A percentile compares a stretch with the other conserved stretches of the same genome.
Conservation (phyloP, 2,113 vertebrate species). For the Narcine bancroftii region DNA sequence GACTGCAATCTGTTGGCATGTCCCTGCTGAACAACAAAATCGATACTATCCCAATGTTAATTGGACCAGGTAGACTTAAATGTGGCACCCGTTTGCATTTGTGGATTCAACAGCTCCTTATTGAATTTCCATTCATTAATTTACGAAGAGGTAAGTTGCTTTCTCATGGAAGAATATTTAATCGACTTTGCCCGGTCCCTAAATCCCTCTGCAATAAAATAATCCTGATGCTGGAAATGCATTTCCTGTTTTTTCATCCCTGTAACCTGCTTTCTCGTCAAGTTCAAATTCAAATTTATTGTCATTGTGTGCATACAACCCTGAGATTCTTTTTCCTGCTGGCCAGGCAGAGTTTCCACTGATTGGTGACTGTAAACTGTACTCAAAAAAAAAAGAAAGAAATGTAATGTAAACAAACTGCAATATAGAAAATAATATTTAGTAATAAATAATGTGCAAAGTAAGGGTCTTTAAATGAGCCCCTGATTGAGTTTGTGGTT, state of each 20-base stretch:
- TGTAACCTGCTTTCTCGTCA: not conserved
- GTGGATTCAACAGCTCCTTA: not conserved
- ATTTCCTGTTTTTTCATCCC: not conserved
- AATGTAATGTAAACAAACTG: no score
- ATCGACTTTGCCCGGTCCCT: not conserved
- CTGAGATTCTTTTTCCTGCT: no score
- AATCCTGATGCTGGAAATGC: not conserved
- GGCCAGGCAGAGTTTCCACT: no score
- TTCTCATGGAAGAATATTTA: not conserved
- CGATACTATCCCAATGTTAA: constrained; percentile 12
- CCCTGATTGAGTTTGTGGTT: no score
- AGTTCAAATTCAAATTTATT: no score
- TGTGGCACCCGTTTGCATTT: not conserved
- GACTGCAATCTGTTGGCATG: not conserved
- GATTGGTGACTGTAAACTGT: no score
- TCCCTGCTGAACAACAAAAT: not conserved
- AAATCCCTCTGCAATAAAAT: not conserved
- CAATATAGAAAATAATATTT: no score
- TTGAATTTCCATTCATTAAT: constrained; percentile 26
- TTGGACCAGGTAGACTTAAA: not conserved
- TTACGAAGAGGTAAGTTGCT: not conserved
- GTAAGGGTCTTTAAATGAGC: no score
- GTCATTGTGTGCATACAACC: no score
- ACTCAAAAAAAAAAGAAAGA: no score
- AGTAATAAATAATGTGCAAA: no score